A percentile compares a stretch with the other conserved stretches of the same genome.
Conservation (phyloP, 2,888 invertebrate species). For the Molorchus minor region DNA sequence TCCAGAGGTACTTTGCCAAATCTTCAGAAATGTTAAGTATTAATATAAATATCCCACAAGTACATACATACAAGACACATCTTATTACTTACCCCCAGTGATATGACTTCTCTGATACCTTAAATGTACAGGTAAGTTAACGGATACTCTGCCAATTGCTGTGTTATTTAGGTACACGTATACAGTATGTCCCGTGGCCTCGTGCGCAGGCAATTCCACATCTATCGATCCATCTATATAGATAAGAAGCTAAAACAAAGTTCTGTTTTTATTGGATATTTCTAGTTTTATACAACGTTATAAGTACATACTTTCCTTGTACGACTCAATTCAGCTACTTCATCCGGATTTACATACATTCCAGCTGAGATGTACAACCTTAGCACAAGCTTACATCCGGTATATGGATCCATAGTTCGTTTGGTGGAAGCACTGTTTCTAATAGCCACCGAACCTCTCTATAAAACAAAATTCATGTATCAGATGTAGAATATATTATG, state of each 20-base stretch:
- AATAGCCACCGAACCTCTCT: slow-evolving; percentile 58
- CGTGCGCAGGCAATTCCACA: slow-evolving; percentile 60
- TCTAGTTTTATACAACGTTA: not conserved
- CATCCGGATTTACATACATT: slow-evolving; percentile 63
- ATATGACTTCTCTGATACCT: slow-evolving; percentile 64
- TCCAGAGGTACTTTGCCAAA: slow-evolving; percentile 57
- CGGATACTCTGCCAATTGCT: slow-evolving; percentile 51
- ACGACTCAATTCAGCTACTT: slow-evolving; percentile 60
- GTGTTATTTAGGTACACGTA: slow-evolving; percentile 56
- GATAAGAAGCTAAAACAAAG: slow-evolving; percentile 51
- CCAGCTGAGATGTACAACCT: slow-evolving; percentile 57
- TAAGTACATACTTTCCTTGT: slow-evolving; percentile 48
- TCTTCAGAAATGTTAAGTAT: slow-evolving; percentile 41
- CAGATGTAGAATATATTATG: too few species aligned
- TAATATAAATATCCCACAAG: not conserved
- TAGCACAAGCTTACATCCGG: slow-evolving; percentile 56
- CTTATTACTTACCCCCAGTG: too few species aligned
- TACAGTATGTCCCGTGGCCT: slow-evolving; percentile 56
- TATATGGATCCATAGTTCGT: slow-evolving; percentile 43
- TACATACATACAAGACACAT: slow-evolving; percentile 42
- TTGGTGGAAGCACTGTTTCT: slow-evolving; percentile 54
- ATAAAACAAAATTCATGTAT: too few species aligned
- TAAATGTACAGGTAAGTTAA: slow-evolving; percentile 63
- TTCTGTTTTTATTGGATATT: not conserved
- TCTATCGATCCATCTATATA: slow-evolving; percentile 59